Evolutionary conservation across 2,888 invertebrate species (phyloP).

Genomic region (Phlogophora meticulosa): DNA sequence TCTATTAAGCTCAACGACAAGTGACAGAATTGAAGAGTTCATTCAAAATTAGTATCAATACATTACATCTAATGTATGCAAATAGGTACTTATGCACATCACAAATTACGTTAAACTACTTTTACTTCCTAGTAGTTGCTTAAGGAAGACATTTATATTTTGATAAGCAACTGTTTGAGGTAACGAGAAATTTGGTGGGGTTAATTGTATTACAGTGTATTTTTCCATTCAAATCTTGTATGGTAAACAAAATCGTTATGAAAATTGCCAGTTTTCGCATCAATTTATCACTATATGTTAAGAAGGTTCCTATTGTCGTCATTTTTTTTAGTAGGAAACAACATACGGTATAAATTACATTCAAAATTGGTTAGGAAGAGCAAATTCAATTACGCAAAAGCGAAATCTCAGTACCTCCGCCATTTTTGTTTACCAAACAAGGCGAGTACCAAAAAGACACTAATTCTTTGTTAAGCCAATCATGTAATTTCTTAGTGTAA

Average conservation of each 20-base stretch:
- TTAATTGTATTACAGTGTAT: neutral
- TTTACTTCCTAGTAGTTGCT: constrained; percentile 50
- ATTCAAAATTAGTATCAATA: constrained; percentile 61
- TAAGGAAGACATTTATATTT: constrained; percentile 64
- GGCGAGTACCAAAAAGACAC: constrained; percentile 1
- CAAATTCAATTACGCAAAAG: no score
- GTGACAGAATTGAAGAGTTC: constrained; percentile 61
- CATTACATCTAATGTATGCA: constrained; percentile 69
- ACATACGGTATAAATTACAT: no score
- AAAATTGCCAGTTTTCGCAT: neutral
- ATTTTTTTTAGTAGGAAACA: no score
- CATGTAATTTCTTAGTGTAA: constrained; percentile 9
- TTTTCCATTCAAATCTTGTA: neutral
- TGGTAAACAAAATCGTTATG: constrained; percentile 4
- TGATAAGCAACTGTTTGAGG: constrained; percentile 49
- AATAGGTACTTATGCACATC: constrained; percentile 63
- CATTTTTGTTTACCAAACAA: constrained; percentile 24
- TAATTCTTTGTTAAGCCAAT: neutral
- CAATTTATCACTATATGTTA: neutral
- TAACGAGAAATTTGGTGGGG: neutral
- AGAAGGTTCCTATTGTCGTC: no score
- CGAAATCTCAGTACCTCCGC: accelerated
- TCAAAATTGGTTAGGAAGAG: no score
- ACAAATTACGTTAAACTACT: constrained; percentile 68
- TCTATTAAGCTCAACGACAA: constrained; percentile 77